phyloP scores from a whole-genome alignment of 2,113 vertebrate species.

The Thamnophis sirtalis region DNA sequence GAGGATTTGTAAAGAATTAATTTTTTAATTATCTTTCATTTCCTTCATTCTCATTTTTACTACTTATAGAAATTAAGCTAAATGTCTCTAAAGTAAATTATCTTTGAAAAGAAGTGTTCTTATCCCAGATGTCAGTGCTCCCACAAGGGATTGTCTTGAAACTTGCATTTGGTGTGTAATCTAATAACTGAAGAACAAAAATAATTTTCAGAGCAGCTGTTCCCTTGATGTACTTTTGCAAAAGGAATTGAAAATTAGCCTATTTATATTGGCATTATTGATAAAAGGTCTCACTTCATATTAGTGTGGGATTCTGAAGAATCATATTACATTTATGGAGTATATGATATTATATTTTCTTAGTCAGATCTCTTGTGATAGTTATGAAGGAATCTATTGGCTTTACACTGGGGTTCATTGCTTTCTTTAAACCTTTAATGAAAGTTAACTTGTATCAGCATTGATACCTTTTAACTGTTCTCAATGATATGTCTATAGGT shows the following conservation, averaged over 20 bases:
- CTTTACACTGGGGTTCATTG: too few species aligned
- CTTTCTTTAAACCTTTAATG: not conserved
- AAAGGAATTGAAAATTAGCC: not conserved
- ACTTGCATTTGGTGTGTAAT: not conserved
- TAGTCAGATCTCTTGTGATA: not conserved
- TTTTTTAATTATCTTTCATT: constrained; percentile 74
- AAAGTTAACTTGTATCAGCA: not conserved
- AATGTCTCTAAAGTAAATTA: constrained; percentile 23
- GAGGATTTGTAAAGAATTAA: constrained; percentile 72
- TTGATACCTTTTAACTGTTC: not conserved
- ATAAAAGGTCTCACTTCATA: not conserved
- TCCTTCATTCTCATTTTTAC: constrained; percentile 62
- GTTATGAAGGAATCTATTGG: not conserved
- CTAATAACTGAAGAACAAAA: not conserved
- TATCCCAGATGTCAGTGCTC: not conserved
- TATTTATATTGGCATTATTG: not conserved
- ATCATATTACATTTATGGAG: not conserved
- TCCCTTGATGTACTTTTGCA: not conserved
- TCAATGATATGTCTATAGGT: not conserved
- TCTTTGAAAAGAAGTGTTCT: constrained; percentile 17
- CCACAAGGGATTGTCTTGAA: not conserved
- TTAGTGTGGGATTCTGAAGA: not conserved
- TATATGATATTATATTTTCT: not conserved
- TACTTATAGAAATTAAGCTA: constrained; percentile 59
- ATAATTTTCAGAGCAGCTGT: not conserved